Evolutionary conservation across 2,113 vertebrate genomes (phyloP).

Genomic region (Beaufortia kweichowensis): DNA sequence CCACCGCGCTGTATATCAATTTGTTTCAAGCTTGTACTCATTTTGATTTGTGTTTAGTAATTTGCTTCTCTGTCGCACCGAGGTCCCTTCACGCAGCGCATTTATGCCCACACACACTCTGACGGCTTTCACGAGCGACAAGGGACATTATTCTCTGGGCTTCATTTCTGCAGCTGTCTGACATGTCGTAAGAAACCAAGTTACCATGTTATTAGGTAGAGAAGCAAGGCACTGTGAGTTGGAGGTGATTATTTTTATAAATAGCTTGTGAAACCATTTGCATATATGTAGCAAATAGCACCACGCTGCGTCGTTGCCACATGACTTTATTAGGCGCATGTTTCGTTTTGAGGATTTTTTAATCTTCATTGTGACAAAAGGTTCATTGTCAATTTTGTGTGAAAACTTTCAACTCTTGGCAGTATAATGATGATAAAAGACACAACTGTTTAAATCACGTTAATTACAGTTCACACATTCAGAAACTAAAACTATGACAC

Average conservation of each 20-base stretch:
- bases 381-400: too few species aligned
- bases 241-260: not conserved
- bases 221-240: slow-evolving; percentile 7
- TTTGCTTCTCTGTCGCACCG: slow-evolving; percentile 16
- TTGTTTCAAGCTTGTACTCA: slow-evolving; percentile 22
- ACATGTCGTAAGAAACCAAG: slow-evolving; percentile 24
- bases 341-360: too few species aligned
- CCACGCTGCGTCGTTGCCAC: too few species aligned
- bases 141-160: slow-evolving; percentile 19
- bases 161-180: slow-evolving; percentile 18
- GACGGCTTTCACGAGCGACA: slow-evolving; percentile 9
- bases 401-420: too few species aligned
- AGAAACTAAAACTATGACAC: too few species aligned
- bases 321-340: too few species aligned
- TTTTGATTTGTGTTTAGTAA: slow-evolving; percentile 39
- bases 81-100: slow-evolving; percentile 15
- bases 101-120: slow-evolving; percentile 22
- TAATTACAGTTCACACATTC: too few species aligned
- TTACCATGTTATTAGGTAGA: slow-evolving; percentile 30
- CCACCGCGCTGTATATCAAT: slow-evolving; percentile 12
- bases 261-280: not conserved
- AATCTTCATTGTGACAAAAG: too few species aligned
- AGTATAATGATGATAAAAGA: too few species aligned
- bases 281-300: too few species aligned
- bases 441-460: too few species aligned